These are phyloP conservation scores for Sebastes itinus DNA, from an alignment of 2,797 vertebrate species.

Conservation along the genomic window DNA sequence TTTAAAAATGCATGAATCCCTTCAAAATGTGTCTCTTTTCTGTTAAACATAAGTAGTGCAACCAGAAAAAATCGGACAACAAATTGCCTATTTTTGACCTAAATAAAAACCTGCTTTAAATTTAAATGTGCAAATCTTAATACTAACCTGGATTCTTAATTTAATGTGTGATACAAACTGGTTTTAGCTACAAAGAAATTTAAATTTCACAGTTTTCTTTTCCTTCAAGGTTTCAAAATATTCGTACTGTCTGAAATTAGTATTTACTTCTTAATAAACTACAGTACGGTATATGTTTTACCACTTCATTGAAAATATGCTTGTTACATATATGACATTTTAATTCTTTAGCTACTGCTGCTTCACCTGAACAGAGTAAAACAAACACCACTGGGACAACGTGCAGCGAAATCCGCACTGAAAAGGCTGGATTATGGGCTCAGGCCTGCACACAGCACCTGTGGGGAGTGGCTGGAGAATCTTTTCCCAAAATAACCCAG, in stretches of 20 bases:
- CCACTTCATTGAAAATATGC: not conserved
- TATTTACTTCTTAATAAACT: not conserved
- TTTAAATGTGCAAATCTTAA: not conserved
- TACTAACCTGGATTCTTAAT: not conserved
- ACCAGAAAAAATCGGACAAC: not conserved
- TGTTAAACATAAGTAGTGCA: not conserved
- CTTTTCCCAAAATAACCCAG: conserved; percentile 48
- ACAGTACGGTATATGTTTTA: not conserved
- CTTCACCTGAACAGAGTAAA: conserved; percentile 8
- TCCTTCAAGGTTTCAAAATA: not conserved
- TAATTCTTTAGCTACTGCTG: not conserved
- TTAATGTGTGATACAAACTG: not conserved
- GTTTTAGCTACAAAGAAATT: not conserved
- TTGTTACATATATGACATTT: not conserved
- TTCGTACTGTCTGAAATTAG: not conserved
- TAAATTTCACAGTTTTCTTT: not conserved
- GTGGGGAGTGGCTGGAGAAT: conserved; percentile 67
- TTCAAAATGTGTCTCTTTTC: not conserved
- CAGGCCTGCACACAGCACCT: conserved; percentile 72
- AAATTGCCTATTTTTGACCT: not conserved
- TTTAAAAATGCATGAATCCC: not conserved
- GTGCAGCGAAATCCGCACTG: conserved; percentile 47
- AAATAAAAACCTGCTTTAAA: not conserved
- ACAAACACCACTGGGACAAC: conserved; percentile 25
- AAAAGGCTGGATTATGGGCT: conserved; percentile 70